These are phyloP conservation scores for Cerastis rubricosa DNA, from an alignment of 2,888 invertebrate species.

Conservation along the genomic window DNA sequence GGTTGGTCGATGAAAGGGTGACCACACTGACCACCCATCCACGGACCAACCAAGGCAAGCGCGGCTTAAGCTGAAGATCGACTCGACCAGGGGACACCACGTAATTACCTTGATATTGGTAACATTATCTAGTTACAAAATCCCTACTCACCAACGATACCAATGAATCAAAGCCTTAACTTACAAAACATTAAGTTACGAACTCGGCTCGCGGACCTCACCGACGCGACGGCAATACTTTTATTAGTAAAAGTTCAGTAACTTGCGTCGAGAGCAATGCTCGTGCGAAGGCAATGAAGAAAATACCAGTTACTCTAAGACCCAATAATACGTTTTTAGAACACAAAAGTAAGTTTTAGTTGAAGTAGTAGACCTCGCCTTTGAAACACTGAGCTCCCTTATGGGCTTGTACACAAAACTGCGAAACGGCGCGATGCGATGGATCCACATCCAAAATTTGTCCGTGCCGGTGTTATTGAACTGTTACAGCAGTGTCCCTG, in stretches of 20 bases:
- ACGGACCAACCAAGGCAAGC: too few relatives aligned
- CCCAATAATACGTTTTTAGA: slow-evolving; percentile 24
- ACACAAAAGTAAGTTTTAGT: not conserved
- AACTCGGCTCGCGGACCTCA: not conserved
- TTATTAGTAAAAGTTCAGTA: slow-evolving; percentile 45
- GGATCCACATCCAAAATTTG: not conserved
- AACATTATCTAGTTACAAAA: not conserved
- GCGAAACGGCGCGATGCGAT: too few relatives aligned
- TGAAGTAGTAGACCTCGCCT: not conserved
- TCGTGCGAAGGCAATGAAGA: slow-evolving; percentile 28
- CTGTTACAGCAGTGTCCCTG: too few relatives aligned
- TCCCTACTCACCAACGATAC: not conserved
- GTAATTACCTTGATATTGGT: too few relatives aligned
- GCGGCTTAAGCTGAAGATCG: not conserved
- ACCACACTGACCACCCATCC: too few relatives aligned
- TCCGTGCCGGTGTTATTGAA: too few relatives aligned
- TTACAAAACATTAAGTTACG: not conserved
- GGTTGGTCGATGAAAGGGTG: too few relatives aligned
- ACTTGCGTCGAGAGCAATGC: slow-evolving; percentile 43
- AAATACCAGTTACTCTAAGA: slow-evolving; percentile 36
- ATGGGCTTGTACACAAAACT: too few relatives aligned
- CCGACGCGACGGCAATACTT: slow-evolving; percentile 24
- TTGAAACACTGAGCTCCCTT: not conserved
- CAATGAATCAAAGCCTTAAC: not conserved
- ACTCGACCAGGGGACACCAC: not conserved